These are phyloP conservation scores for Entomobrya proxima DNA, from an alignment of 2,888 invertebrate species.

Conservation along the genomic window DNA sequence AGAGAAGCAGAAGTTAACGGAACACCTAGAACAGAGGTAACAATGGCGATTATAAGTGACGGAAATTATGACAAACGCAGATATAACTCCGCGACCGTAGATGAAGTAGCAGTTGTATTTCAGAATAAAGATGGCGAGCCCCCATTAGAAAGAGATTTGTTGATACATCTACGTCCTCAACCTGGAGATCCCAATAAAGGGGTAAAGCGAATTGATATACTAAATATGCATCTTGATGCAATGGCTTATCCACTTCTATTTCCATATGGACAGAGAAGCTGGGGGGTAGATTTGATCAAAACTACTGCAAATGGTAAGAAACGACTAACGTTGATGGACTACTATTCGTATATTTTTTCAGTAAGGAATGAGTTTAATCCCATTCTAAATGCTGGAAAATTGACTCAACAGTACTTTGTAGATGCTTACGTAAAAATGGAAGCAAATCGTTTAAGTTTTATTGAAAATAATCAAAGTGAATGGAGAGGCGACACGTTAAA, in stretches of 20 bases:
- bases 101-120: slow-evolving; percentile 53
- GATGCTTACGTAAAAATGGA: slow-evolving; percentile 76
- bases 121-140: slow-evolving; percentile 65
- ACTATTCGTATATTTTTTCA: not conserved
- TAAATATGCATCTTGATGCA: slow-evolving; percentile 68
- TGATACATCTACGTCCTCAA: too few species aligned
- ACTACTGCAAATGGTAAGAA: not conserved
- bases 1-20: slow-evolving; percentile 1
- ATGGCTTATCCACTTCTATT: slow-evolving; percentile 73
- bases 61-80: not conserved
- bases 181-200: too few species aligned
- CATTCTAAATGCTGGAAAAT: slow-evolving; percentile 71
- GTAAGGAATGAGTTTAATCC: slow-evolving; percentile 73
- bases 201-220: not conserved
- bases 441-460: slow-evolving; percentile 73
- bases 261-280: slow-evolving; percentile 70
- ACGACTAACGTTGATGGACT: too few species aligned
- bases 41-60: slow-evolving; percentile 22
- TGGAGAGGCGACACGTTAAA: slow-evolving; percentile 74
- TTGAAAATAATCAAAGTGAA: slow-evolving; percentile 74
- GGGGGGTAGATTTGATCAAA: not conserved
- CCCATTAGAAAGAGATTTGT: slow-evolving; percentile 69
- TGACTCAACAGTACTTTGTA: slow-evolving; percentile 76
- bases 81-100: not conserved
- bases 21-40: not conserved